Conservation (phyloP, 2,113 vertebrate species). For the Lagopus leucura region DNA sequence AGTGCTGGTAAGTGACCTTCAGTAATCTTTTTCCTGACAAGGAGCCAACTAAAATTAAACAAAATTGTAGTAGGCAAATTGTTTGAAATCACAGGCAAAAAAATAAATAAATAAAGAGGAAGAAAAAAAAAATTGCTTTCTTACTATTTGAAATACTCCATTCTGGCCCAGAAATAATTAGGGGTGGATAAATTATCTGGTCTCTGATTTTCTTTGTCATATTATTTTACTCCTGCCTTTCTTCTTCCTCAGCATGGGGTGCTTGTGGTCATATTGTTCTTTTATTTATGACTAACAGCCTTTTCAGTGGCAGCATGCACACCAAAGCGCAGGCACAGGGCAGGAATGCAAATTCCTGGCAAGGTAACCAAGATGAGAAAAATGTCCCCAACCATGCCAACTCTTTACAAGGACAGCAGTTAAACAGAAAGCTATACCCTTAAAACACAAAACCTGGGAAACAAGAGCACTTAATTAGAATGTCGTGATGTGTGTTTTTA, state of each 20-base stretch:
- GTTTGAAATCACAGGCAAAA: neutral
- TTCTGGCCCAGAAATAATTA: slow-evolving; percentile 21
- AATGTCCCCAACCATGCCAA: neutral
- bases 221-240: slow-evolving; percentile 50
- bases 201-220: slow-evolving; percentile 6
- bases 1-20: neutral
- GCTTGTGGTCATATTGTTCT: slow-evolving; percentile 63
- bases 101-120: neutral
- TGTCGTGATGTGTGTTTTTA: neutral
- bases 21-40: neutral
- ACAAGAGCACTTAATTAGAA: neutral
- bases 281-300: slow-evolving; percentile 59
- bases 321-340: neutral
- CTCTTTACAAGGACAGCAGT: neutral
- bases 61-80: neutral
- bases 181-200: slow-evolving; percentile 27
- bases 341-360: neutral
- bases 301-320: slow-evolving; percentile 45
- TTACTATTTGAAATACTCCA: neutral
- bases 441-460: neutral
- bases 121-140: neutral
- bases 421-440: neutral
- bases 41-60: neutral
- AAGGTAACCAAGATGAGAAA: slow-evolving; percentile 30
- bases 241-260: slow-evolving; percentile 41